Conservation (phyloP, 2,113 vertebrate species). For the Willisornis vidua region DNA sequence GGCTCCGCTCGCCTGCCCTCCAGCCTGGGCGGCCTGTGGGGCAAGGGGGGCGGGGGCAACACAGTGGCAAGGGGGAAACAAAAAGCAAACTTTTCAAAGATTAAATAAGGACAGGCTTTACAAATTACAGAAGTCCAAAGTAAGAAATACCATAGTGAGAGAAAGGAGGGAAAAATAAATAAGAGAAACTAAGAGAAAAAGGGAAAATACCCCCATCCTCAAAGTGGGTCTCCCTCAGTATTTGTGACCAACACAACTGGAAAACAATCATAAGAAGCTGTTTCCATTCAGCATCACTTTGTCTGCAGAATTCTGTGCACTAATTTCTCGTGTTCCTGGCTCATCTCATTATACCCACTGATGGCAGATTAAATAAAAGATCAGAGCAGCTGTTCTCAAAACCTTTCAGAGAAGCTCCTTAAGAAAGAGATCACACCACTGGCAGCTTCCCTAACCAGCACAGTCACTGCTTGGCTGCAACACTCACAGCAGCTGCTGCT, state of each 20-base stretch:
- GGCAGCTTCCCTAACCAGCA: not conserved
- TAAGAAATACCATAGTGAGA: not conserved
- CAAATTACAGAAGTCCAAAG: conserved; percentile 11
- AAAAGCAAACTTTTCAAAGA: conserved; percentile 70
- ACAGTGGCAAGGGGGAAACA: conserved; percentile 65
- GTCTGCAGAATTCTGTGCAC: not conserved
- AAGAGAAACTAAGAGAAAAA: not conserved
- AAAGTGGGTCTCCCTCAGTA: not conserved
- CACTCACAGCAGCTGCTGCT: not conserved
- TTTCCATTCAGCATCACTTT: not conserved
- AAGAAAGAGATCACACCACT: not conserved
- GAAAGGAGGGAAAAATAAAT: not conserved
- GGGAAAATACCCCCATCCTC: not conserved
- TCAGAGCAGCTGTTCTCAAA: conserved; percentile 1
- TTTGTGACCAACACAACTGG: not conserved
- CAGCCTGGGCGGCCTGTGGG: conserved; percentile 75
- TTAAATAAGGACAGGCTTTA: conserved; percentile 48
- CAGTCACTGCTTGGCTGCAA: not conserved
- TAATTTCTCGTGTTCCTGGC: not conserved
- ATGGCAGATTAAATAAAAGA: conserved; percentile 21
- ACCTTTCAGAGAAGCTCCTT: conserved; percentile 4
- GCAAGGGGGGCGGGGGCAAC: conserved; percentile 55
- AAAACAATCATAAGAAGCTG: not conserved
- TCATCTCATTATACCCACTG: not conserved
- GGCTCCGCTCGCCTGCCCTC: conserved; percentile 74